A percentile compares a stretch with the other conserved stretches of the same genome.
phyloP scores from a whole-genome alignment of 2,113 vertebrate genomes.

The Pseudois nayaur region DNA sequence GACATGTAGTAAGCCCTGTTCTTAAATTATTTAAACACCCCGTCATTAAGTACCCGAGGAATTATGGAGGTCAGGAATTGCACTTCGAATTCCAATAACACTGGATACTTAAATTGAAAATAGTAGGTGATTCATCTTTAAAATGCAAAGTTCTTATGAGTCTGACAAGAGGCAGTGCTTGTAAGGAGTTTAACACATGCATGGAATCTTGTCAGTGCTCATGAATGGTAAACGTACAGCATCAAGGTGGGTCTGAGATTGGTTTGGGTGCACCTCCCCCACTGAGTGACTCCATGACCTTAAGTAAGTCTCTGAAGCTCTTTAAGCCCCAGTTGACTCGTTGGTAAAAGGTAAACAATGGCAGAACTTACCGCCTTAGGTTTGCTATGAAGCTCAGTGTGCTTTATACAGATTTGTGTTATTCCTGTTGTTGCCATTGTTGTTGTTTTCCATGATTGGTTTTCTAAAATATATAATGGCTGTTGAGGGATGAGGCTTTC shows the following conservation, averaged over 20 bases:
- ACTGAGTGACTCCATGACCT: background rate
- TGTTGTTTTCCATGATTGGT: too few species aligned
- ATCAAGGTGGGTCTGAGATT: too few species aligned
- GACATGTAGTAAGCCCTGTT: background rate
- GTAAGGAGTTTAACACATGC: background rate
- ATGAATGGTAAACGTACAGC: rapidly evolving
- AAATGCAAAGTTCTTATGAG: background rate
- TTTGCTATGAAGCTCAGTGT: background rate
- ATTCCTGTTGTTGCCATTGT: background rate
- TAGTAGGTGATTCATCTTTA: background rate
- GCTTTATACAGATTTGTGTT: background rate
- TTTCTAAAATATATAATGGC: background rate
- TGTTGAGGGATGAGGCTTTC: background rate
- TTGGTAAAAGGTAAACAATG: background rate
- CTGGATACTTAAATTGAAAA: background rate
- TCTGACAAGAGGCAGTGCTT: background rate
- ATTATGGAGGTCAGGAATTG: background rate
- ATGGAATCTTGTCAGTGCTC: background rate
- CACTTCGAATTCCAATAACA: background rate
- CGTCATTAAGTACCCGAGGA: background rate
- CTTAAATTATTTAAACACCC: background rate
- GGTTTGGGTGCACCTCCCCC: background rate
- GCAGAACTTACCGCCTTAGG: background rate
- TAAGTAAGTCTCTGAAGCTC: background rate
- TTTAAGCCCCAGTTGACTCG: background rate